phyloP scores from a whole-genome alignment of 2,888 invertebrate genomes.

The Heteromurus nitidus region DNA sequence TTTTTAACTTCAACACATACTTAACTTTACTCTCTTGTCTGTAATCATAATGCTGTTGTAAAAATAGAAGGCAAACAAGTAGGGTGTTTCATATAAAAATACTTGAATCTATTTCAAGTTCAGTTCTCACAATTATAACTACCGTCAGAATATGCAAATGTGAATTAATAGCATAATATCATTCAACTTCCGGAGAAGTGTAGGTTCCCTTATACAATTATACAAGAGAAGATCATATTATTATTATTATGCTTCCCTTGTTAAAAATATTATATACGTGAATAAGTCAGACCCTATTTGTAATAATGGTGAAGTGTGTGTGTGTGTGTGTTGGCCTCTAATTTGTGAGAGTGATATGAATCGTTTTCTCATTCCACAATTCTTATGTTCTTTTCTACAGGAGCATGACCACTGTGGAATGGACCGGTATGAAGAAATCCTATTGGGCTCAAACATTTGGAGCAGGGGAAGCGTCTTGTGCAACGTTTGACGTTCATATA shows the following conservation, averaged over 20 bases:
- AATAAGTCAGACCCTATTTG: not conserved
- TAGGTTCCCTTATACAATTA: too few species aligned
- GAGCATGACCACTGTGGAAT: too few species aligned
- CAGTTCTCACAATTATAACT: conserved; percentile 19
- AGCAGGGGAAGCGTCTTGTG: too few species aligned
- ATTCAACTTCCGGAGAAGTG: conserved; percentile 31
- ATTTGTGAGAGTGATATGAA: conserved; percentile 7
- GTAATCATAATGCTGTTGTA: not conserved
- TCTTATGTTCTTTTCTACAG: conserved; percentile 8
- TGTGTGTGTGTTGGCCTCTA: not conserved
- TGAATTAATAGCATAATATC: not conserved
- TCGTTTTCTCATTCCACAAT: not conserved
- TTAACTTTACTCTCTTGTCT: not conserved
- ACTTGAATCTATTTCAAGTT: conserved; percentile 31
- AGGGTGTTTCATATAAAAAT: not conserved
- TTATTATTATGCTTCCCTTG: not conserved
- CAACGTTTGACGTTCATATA: too few species aligned
- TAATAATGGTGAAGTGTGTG: not conserved
- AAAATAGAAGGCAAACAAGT: conserved; percentile 21
- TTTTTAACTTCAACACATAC: not conserved
- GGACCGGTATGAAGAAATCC: too few species aligned
- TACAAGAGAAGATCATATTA: too few species aligned
- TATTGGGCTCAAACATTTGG: too few species aligned
- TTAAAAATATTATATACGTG: not conserved
- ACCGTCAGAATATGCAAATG: not conserved